Percentiles rank a stretch among this genome's conserved stretches.
These are phyloP conservation scores for Podarcis lilfordi DNA, from an alignment of 2,797 vertebrate species.

Conservation along the genomic window DNA sequence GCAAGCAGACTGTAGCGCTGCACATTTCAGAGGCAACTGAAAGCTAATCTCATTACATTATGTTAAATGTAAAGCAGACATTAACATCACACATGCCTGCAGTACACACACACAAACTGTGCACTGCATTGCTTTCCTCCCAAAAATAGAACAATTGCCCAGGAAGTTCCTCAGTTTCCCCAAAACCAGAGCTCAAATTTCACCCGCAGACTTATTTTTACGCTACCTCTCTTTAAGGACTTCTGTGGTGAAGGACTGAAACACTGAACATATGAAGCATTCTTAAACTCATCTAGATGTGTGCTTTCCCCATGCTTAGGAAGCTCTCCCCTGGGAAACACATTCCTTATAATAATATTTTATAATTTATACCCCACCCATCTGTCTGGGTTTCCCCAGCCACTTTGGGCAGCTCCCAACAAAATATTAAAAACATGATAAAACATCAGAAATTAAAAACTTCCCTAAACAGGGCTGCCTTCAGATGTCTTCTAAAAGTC, in stretches of 20 bases:
- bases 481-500: too few relatives aligned
- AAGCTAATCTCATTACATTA: not conserved
- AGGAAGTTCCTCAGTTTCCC: not conserved
- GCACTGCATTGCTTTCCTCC: not conserved
- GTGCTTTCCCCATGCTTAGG: too few relatives aligned
- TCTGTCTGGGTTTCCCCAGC: too few relatives aligned
- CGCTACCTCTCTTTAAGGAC: not conserved
- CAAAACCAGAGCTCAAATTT: not conserved
- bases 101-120: constrained; percentile 44
- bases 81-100: not conserved
- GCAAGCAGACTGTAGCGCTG: constrained; percentile 55
- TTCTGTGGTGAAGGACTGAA: not conserved
- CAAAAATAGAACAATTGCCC: not conserved
- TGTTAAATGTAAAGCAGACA: not conserved
- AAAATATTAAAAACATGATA: too few relatives aligned
- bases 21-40: constrained; percentile 12
- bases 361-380: too few relatives aligned
- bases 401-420: too few relatives aligned
- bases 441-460: too few relatives aligned
- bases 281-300: too few relatives aligned
- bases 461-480: not conserved
- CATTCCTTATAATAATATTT: too few relatives aligned
- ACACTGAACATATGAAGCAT: not conserved
- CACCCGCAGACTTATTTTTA: not conserved
- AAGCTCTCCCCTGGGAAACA: too few relatives aligned